Evolutionary conservation across 2,797 vertebrate species (phyloP), one percentile per base, ranked within the genome.

Genomic region (Anomalospiza imberbis): DNA sequence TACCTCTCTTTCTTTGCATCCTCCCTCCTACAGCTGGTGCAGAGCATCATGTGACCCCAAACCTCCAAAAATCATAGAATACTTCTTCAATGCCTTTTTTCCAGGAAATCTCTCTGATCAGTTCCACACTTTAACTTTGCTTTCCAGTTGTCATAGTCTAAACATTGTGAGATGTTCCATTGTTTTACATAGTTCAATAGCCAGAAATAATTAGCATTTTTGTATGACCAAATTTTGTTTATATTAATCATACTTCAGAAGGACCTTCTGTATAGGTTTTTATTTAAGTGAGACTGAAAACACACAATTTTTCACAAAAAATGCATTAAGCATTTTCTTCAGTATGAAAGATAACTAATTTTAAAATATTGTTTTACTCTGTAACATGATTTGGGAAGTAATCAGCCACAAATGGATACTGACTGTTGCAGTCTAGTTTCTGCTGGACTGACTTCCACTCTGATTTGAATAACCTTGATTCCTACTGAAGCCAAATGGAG

Each of bases 351-450:
- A 68, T 87, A 22, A 94, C 8, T 87, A 10, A 83, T 89, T 88
- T 71, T 26, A 91, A 91, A 92, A 87, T 57, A 91, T 40, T 79
- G 44, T 73, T 96, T 93, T 90, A 73, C 62, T 82, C 74, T 26
- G 13, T 78, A 83, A 85, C 31, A 45, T 58, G 58, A 85, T 91
- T 93, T 85, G 40, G 26, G 62, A 91, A 74, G 26, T 75, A 88
- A 91, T 72, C 61, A 74, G 50, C 47, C 68, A 62, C 65, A 92
- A 91, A 94, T 29, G 54, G 40, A 77, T 65, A 71, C 40, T 72
- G 50, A 74, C 63, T 87, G 67, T 51, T 45, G 42, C 28, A 57
- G n/a, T 44, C 61, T 82, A 82, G 29, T 66, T 95, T 89, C 72
- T 92, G 53, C 42, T 89, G 57, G 26, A 91, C 57, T 94, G 63